phyloP scores from a whole-genome alignment of 2,888 invertebrate species.

The Ectropis crepuscularia region DNA sequence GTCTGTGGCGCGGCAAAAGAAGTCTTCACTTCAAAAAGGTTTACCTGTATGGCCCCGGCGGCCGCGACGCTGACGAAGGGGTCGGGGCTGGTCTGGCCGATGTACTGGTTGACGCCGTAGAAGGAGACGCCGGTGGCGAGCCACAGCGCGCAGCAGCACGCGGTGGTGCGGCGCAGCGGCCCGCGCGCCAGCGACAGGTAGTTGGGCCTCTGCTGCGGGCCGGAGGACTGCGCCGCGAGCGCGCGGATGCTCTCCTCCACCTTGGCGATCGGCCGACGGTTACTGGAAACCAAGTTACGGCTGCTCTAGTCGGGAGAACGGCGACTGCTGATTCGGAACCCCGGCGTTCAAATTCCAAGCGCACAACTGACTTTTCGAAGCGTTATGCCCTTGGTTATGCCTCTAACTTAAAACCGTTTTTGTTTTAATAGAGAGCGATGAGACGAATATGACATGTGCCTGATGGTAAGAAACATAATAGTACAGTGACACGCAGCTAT shows the following conservation, averaged over 20 bases:
- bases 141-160: conserved; percentile 90
- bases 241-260: conserved; percentile 75
- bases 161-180: conserved; percentile 86
- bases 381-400: no score
- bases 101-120: conserved; percentile 93
- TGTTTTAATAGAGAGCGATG: no score
- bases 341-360: no score
- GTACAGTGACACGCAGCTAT: no score
- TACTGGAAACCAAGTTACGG: conserved; percentile 56
- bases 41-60: conserved; percentile 79
- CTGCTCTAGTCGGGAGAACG: no score
- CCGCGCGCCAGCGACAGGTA: conserved; percentile 87
- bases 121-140: conserved; percentile 92
- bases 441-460: no score
- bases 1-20: no score
- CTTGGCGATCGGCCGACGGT: conserved; percentile 76
- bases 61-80: conserved; percentile 92
- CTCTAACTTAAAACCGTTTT: no score
- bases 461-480: no score
- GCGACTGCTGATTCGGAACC: no score
- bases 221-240: conserved; percentile 53
- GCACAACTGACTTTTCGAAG: no score
- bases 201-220: conserved; percentile 69
- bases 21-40: no score
- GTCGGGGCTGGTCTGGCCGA: conserved; percentile 90